phyloP scores from a whole-genome alignment of 2,888 invertebrate genomes.

The Trypoxylon attenuatum region DNA sequence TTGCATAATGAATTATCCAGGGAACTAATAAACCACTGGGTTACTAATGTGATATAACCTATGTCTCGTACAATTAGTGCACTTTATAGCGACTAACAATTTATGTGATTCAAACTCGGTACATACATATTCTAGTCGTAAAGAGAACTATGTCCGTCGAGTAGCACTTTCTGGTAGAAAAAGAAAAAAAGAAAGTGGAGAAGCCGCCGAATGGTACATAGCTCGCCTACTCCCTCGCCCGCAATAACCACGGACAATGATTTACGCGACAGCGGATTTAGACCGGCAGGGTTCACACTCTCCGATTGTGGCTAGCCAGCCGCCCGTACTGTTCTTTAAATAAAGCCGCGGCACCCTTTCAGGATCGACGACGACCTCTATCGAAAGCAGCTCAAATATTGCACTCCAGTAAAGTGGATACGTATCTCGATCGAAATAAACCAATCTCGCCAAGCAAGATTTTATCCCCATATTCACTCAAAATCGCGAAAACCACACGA shows the following conservation, averaged over 20 bases:
- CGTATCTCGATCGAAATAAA: no score
- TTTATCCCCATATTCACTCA: not conserved
- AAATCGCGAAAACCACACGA: not conserved
- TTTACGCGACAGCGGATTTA: slow-evolving; percentile 51
- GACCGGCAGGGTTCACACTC: slow-evolving; percentile 32
- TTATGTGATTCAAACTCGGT: no score
- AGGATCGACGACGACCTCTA: slow-evolving; percentile 34
- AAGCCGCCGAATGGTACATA: no score
- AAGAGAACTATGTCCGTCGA: no score
- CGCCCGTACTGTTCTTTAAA: slow-evolving; percentile 30
- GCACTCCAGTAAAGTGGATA: no score
- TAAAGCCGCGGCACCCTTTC: slow-evolving; percentile 37
- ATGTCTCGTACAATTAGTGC: no score
- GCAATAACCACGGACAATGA: slow-evolving; percentile 41
- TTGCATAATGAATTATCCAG: no score
- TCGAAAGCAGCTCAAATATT: slow-evolving; percentile 28
- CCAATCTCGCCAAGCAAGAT: not conserved
- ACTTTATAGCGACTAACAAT: no score
- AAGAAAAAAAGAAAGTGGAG: not conserved
- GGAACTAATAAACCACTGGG: no score
- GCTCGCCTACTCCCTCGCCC: slow-evolving; percentile 30
- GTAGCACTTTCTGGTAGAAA: not conserved
- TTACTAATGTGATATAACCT: no score
- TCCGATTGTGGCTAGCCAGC: slow-evolving; percentile 12
- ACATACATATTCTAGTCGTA: no score